Base-by-base conservation (phyloP, 2,797 vertebrate species). In the Prionace glauca region DNA sequence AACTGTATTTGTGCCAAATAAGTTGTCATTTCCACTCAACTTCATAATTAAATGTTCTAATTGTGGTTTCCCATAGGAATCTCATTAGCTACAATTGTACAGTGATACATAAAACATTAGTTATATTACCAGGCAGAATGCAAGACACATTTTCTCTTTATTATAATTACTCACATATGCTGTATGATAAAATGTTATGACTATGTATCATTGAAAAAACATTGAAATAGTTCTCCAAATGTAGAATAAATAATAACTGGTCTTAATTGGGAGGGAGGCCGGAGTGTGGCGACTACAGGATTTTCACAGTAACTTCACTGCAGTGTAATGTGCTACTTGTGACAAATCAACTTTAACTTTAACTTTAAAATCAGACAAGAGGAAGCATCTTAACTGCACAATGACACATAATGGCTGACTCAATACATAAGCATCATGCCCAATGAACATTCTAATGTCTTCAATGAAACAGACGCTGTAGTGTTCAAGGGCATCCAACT, bases 1-100 rank as follows among this genome's bases (percentile, higher is more conserved):
- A 74, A 50, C 71, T 20, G 26, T 77, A 56, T 50, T 74, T 74
- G 92, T 71, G 93, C 71, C 93, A 95, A n/a, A 72, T 45, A 74
- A 95, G 71, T 72, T 95, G 71, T 77, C 93, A 95, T 95, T 50
- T 95, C 67, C 69, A 95, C 69, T 95, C 26, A 77, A 95, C 45
- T 95, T 94, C n/a, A 36, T 95, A 77, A 95, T 95, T 95, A 95
- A 77, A 95, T 50, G 41, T 95, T 95, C 69, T 95, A 95, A 74
- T 95, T 95, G 93, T 77, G 41, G 71, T 95, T 95, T 95, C 71
- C 93, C 93, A 74, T 18, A 77, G 71, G 93, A 95, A 95, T 74
- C 26, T 56, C 93, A 95, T 77, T 95, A 74, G 69, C 74, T 24
- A 72, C 71, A 95, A 77, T 77, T 12, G 69, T 29, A 56, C 24